These are phyloP conservation scores for Clepsis dumicolana DNA, from an alignment of 2,888 invertebrate genomes.

Conservation along the genomic window DNA sequence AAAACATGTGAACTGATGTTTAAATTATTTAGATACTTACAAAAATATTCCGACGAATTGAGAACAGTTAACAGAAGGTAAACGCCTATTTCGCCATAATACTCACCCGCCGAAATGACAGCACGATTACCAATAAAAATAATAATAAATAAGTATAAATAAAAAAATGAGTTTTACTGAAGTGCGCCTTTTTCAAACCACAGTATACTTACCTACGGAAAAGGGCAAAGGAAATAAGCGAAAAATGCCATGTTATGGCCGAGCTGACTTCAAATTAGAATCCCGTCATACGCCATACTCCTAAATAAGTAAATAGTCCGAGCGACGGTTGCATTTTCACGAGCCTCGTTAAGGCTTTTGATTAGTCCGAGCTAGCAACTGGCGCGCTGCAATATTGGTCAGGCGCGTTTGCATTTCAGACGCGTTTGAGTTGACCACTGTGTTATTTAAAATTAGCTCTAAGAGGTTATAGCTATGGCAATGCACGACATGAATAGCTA, in stretches of 20 bases:
- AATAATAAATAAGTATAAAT: too few relatives aligned
- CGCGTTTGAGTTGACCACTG: background rate
- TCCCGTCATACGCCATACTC: too few relatives aligned
- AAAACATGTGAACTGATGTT: too few relatives aligned
- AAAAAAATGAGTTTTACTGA: too few relatives aligned
- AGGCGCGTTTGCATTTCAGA: constrained; percentile 3
- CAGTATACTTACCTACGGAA: too few relatives aligned
- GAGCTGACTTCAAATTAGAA: background rate
- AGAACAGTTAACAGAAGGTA: background rate
- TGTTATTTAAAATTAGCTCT: background rate
- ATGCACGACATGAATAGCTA: too few relatives aligned
- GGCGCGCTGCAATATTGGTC: background rate
- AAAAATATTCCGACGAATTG: too few relatives aligned
- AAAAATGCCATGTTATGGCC: background rate
- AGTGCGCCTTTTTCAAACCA: too few relatives aligned
- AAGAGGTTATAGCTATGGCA: too few relatives aligned
- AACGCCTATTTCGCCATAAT: background rate
- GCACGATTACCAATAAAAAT: too few relatives aligned
- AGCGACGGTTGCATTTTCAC: constrained; percentile 7
- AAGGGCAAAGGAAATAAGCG: background rate
- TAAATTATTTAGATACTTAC: too few relatives aligned
- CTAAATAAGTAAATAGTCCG: constrained; percentile 10
- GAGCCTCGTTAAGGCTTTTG: constrained; percentile 9
- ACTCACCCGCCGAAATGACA: background rate
- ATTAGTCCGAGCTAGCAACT: constrained; percentile 9